phyloP scores from a whole-genome alignment of 2,888 invertebrate species.

The Hanleya hanleyi region DNA sequence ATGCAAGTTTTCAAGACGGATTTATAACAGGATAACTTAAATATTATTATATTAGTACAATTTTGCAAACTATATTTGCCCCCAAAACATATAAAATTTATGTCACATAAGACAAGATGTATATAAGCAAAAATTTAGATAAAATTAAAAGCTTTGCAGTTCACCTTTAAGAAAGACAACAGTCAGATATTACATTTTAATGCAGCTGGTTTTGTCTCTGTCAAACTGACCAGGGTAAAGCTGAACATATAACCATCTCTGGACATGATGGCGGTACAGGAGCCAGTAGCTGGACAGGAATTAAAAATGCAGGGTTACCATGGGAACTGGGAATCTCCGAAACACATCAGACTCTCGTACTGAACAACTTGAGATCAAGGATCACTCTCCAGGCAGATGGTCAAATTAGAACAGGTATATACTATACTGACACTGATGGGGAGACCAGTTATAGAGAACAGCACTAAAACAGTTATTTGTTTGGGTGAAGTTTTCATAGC shows the following conservation, averaged over 20 bases:
- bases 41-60: too few relatives aligned
- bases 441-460: not conserved
- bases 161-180: too few relatives aligned
- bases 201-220: too few relatives aligned
- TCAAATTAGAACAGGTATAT: constrained; percentile 91
- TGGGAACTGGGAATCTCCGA: constrained; percentile 99
- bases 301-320: constrained; percentile 96
- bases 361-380: constrained; percentile 93
- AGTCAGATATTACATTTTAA: too few relatives aligned
- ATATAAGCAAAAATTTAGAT: too few relatives aligned
- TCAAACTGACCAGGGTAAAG: constrained; percentile 93
- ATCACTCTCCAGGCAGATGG: constrained; percentile 90
- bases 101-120: too few relatives aligned
- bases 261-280: constrained; percentile 99
- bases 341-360: constrained; percentile 95
- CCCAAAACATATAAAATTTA: too few relatives aligned
- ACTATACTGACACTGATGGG: too few relatives aligned
- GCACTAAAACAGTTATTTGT: not conserved
- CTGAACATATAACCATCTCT: constrained; percentile 98
- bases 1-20: too few relatives aligned
- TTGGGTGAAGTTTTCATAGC: not conserved
- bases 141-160: too few relatives aligned
- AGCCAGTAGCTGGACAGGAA: constrained; percentile 99
- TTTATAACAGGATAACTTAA: too few relatives aligned
- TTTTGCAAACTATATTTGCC: too few relatives aligned